Evolutionary conservation across 2,797 vertebrate genomes (phyloP).

Genomic region (Gymnothorax reevesii): DNA sequence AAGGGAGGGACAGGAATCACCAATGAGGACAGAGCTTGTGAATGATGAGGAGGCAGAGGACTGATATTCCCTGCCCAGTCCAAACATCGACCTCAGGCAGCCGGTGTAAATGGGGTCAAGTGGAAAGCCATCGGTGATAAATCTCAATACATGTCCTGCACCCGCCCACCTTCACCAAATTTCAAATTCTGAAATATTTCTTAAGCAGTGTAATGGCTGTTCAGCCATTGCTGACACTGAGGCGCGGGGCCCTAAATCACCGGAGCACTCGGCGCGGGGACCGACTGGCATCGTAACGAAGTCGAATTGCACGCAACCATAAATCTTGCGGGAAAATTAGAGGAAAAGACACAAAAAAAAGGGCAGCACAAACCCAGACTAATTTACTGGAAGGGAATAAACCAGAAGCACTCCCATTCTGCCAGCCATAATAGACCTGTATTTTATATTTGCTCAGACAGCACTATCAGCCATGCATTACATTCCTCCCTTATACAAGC

Average conservation of each 20-base stretch:
- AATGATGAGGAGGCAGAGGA: not conserved
- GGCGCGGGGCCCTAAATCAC: constrained; percentile 55
- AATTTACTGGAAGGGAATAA: constrained; percentile 58
- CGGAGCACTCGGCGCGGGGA: not conserved
- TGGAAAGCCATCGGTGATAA: constrained; percentile 46
- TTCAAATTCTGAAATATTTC: constrained; percentile 33
- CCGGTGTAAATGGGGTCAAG: constrained; percentile 25
- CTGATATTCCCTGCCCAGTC: constrained; percentile 55
- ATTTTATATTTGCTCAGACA: constrained; percentile 54
- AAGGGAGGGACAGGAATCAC: constrained; percentile 34
- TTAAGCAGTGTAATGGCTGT: constrained; percentile 19
- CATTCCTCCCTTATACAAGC: constrained; percentile 53
- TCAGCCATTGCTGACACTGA: constrained; percentile 1
- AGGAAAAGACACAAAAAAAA: constrained; percentile 52
- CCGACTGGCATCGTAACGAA: constrained; percentile 31
- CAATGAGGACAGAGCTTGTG: constrained; percentile 39
- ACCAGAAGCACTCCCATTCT: constrained; percentile 30
- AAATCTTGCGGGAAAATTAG: constrained; percentile 67
- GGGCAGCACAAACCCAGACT: constrained; percentile 59
- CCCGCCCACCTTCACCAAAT: constrained; percentile 10
- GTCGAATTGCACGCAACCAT: constrained; percentile 46
- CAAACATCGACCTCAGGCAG: constrained; percentile 54
- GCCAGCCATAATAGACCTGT: constrained; percentile 40
- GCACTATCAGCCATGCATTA: constrained; percentile 60
- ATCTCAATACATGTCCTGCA: constrained; percentile 31